Base-by-base conservation (phyloP, 2,888 invertebrate genomes). In the Tubiluchus corallicola region DNA sequence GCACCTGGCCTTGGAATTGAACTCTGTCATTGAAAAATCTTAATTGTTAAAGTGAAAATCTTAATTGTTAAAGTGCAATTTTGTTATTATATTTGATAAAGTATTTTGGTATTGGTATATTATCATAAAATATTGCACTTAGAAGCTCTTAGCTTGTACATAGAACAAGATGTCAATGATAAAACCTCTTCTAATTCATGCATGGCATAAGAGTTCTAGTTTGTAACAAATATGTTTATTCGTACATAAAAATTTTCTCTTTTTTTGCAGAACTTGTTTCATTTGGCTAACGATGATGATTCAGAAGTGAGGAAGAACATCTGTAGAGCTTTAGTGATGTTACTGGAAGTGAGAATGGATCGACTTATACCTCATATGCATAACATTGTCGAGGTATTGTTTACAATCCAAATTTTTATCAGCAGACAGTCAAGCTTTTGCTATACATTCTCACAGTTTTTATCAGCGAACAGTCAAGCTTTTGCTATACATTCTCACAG, bases 301-400 rank as follows among this genome's bases (percentile, higher is more conserved):
- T 75, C 87, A 18, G 96, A 96, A 69, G 96, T 99, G 2, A 74
- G 92, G 50, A 94, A 92, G 69, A 92, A 98, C 72, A 88, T 99
- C 37, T 99, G 98, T 65, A 76, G 92, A 61, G 94, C 96, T 19
- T 68, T 99, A 49, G 96, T 96, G 3, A 82, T 96, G 77, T 68
- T 98, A 45, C 70, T 98, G 46, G 98, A 98, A 71, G 90, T 94
- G 18, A 73, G 90, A 55, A 76, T 96, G 71, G 96, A 96, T 61
- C 74, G 88, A 55, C 72, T 98, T 41, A 77, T 88, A 59, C 92
- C 92, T 21, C 88, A 96, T 60, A 81, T 98, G 72, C 79, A 84
- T 57, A 82, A 83, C 64, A 94, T 98, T 49, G 87, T 98, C 60
- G 92, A 96, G 71, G 80, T 80, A n/a, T n/a, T n/a, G n/a, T n/a